Conservation (phyloP, 2,888 invertebrate genomes). For the Sepioteuthis lessoniana region DNA sequence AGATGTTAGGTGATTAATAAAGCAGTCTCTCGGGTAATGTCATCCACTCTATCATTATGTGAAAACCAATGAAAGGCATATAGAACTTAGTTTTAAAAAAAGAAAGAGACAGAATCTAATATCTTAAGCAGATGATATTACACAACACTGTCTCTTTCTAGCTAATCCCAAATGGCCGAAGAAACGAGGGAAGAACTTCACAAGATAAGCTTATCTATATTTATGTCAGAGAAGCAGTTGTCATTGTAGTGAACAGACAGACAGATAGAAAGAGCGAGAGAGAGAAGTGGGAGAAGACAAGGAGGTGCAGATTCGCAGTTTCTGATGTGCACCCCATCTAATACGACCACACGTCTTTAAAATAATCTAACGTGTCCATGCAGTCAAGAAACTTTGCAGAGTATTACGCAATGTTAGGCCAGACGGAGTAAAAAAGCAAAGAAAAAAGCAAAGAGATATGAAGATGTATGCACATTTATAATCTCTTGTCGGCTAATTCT, state of each 20-base stretch:
- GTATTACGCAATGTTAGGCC: no score
- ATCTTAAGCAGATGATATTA: background rate
- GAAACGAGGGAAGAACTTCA: background rate
- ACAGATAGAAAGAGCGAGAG: no score
- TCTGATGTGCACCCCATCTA: background rate
- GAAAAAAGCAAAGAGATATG: no score
- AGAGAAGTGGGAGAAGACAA: background rate
- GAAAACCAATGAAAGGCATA: background rate
- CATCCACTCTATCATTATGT: background rate
- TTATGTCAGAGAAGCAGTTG: background rate
- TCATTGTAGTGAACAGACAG: no score
- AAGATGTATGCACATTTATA: no score
- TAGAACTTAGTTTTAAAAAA: background rate
- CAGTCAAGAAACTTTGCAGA: no score
- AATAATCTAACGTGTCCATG: no score
- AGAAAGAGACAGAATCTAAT: background rate
- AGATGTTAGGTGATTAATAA: background rate
- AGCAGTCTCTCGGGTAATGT: background rate
- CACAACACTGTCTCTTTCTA: background rate
- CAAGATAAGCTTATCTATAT: background rate
- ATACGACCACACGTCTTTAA: no score
- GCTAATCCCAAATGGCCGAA: conserved; percentile 12
- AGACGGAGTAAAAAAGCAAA: no score
- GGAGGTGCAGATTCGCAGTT: background rate
- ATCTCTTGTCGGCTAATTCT: no score